phyloP scores from a whole-genome alignment of 2,113 vertebrate genomes.

The Corvus hawaiiensis region DNA sequence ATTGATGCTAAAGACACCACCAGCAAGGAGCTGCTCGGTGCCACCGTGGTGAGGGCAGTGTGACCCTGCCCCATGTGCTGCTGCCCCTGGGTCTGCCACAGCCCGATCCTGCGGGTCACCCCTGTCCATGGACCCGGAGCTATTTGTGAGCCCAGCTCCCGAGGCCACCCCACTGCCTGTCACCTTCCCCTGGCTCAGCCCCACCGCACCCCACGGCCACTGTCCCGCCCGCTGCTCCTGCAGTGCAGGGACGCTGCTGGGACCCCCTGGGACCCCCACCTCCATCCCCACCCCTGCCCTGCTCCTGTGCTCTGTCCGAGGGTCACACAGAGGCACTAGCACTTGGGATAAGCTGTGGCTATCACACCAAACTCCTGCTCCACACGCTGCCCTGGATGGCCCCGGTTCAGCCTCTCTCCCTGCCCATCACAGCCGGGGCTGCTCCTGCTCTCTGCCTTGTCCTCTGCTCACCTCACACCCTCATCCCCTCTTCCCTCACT shows the following conservation, averaged over 20 bases:
- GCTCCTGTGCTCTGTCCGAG: neutral
- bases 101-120: neutral
- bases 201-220: fast-evolving
- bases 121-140: neutral
- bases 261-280: neutral
- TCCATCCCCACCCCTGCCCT: neutral
- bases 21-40: neutral
- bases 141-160: neutral
- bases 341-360: neutral
- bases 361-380: neutral
- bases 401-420: neutral
- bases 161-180: neutral
- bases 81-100: neutral
- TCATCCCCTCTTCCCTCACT: neutral
- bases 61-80: neutral
- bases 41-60: neutral
- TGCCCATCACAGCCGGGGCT: fast-evolving
- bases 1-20: neutral
- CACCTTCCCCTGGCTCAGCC: neutral
- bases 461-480: neutral
- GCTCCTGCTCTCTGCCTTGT: neutral
- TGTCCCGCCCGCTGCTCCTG: neutral
- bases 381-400: neutral
- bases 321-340: fast-evolving
- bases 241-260: neutral